Evolutionary conservation across 2,113 vertebrate species (phyloP).

Genomic region (Oryctolagus cuniculus): DNA sequence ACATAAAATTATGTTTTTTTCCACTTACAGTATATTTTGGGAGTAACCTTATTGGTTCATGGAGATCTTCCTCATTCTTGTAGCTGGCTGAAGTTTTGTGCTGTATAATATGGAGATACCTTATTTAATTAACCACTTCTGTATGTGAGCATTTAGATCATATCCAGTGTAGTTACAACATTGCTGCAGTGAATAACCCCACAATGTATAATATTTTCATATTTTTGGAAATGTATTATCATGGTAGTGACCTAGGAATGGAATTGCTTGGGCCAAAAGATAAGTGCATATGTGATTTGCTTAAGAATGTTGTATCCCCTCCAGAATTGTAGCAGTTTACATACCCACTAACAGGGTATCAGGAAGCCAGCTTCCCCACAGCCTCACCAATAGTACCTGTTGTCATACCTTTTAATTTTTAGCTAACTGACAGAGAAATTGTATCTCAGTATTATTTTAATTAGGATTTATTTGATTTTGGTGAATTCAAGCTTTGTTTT

Average conservation of each 20-base stretch:
- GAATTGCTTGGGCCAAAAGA: background rate
- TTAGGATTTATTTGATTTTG: background rate
- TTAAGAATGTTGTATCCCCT: background rate
- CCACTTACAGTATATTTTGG: background rate
- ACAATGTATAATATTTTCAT: background rate
- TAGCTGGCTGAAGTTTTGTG: background rate
- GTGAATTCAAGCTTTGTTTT: background rate
- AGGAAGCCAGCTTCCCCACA: background rate
- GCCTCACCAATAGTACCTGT: background rate
- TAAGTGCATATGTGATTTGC: background rate
- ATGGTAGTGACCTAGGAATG: background rate
- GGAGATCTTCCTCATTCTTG: background rate
- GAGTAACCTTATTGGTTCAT: background rate
- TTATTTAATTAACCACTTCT: background rate
- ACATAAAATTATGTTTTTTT: background rate
- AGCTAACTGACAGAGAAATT: background rate
- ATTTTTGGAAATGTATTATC: background rate
- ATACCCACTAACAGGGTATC: background rate
- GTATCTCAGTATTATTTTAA: background rate
- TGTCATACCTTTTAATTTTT: background rate
- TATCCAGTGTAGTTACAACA: background rate
- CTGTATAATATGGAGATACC: background rate
- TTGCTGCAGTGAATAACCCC: background rate
- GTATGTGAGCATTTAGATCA: background rate
- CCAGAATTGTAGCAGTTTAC: background rate